phyloP scores from a whole-genome alignment of 2,797 vertebrate species.

The Squalus acanthias region DNA sequence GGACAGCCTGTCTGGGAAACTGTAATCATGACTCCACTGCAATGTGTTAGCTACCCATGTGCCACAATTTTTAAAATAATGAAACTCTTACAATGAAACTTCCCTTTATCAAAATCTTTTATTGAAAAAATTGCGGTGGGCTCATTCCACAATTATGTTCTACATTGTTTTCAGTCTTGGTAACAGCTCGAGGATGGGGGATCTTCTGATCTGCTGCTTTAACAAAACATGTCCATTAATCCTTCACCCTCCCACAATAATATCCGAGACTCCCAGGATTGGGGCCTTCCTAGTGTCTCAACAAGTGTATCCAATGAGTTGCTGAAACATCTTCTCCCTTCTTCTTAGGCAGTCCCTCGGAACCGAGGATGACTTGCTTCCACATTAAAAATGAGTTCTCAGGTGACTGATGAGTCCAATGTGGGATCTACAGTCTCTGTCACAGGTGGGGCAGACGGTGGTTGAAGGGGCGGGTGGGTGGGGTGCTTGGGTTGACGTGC shows the following conservation, averaged over 20 bases:
- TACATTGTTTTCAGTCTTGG: background rate
- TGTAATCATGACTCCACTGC: background rate
- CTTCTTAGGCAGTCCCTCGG: too few relatives aligned
- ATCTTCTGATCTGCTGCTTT: background rate
- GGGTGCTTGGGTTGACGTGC: too few relatives aligned
- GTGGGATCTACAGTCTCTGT: too few relatives aligned
- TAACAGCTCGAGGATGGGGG: background rate
- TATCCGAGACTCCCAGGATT: background rate
- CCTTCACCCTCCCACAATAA: background rate
- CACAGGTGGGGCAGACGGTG: too few relatives aligned
- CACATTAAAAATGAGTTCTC: too few relatives aligned
- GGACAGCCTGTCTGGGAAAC: background rate
- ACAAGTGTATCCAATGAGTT: background rate
- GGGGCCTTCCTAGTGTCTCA: background rate
- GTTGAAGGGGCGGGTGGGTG: too few relatives aligned
- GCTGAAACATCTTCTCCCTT: background rate
- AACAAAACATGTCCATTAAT: background rate
- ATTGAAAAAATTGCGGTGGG: background rate
- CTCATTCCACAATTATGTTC: background rate
- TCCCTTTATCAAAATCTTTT: background rate
- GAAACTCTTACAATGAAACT: background rate
- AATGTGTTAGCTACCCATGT: background rate
- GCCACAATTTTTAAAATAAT: background rate
- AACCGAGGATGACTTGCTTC: too few relatives aligned
- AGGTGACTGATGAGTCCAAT: too few relatives aligned